Percentiles rank a stretch among this genome's conserved stretches.
Evolutionary conservation across 2,888 invertebrate genomes (phyloP).

Genomic region (Drosophila ezoana): DNA sequence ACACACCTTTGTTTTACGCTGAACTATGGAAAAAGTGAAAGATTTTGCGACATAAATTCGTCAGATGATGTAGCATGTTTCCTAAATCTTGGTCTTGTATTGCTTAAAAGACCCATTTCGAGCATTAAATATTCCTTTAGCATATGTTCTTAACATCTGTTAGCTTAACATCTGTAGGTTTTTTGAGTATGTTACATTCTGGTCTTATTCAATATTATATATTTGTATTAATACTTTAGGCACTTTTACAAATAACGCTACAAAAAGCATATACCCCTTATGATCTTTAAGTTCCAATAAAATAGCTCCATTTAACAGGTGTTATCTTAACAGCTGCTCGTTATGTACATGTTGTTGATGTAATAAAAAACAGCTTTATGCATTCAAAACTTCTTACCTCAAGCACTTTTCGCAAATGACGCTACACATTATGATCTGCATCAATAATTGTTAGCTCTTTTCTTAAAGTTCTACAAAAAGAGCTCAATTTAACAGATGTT

Average conservation of each 20-base stretch:
- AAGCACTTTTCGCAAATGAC: neutral
- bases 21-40: slow-evolving; percentile 4
- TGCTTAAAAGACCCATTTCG: too few species aligned
- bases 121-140: too few species aligned
- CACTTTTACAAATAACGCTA: neutral
- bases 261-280: neutral
- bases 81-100: too few species aligned
- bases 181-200: too few species aligned
- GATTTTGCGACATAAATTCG: neutral
- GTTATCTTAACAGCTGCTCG: neutral
- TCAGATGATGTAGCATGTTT: too few species aligned
- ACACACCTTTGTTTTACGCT: neutral
- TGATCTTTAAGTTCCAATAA: neutral
- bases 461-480: too few species aligned
- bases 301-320: neutral
- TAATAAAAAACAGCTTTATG: neutral
- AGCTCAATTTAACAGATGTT: neutral
- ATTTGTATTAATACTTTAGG: neutral
- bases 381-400: neutral
- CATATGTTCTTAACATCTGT: too few species aligned
- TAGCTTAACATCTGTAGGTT: too few species aligned
- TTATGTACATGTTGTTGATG: neutral
- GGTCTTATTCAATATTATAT: too few species aligned
- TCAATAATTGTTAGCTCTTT: too few species aligned
- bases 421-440: too few species aligned